Conservation (phyloP, 2,113 vertebrate species). For the Oriolus oriolus region DNA sequence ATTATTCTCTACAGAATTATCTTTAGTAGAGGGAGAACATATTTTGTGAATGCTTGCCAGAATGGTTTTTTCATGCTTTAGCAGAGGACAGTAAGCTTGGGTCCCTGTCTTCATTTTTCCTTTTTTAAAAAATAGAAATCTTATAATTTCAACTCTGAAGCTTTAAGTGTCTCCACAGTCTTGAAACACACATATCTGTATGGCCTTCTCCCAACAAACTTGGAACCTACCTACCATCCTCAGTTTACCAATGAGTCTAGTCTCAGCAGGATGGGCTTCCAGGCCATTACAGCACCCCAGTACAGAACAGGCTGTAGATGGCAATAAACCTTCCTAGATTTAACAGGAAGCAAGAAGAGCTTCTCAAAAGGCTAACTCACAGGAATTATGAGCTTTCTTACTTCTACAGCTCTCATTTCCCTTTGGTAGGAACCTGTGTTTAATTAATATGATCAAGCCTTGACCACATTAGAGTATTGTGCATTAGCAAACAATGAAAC, state of each 20-base stretch:
- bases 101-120: background rate
- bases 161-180: background rate
- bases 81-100: background rate
- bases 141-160: background rate
- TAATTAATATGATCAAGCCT: background rate
- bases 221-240: background rate
- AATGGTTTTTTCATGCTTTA: background rate
- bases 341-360: background rate
- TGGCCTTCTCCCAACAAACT: background rate
- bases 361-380: background rate
- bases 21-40: background rate
- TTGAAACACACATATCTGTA: background rate
- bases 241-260: background rate
- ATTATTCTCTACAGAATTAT: background rate
- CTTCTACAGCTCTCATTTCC: background rate
- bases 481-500: background rate
- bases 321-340: background rate
- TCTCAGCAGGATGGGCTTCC: background rate
- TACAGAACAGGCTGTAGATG: background rate
- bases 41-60: background rate
- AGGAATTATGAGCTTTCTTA: background rate
- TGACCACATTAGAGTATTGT: background rate
- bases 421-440: background rate
- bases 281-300: background rate
- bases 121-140: background rate